These are phyloP conservation scores for Porites australiensis DNA, from an alignment of 64 coral and sea anemone species.

Conservation along the genomic window DNA sequence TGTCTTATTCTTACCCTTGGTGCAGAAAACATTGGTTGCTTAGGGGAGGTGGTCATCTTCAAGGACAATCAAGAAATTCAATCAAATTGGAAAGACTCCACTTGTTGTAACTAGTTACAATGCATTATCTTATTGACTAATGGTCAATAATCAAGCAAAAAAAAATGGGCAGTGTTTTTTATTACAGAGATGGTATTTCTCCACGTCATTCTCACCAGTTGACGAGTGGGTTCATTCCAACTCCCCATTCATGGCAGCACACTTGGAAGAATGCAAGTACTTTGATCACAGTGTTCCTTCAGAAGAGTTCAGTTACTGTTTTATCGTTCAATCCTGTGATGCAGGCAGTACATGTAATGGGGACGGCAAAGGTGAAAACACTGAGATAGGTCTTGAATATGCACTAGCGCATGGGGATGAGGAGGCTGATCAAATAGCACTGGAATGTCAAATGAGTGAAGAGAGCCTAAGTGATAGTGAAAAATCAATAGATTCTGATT, in stretches of 20 bases:
- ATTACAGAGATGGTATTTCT: conserved; percentile 94
- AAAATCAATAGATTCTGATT: conserved; percentile 1
- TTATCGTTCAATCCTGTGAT: not conserved
- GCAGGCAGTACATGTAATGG: not conserved
- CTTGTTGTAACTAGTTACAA: no score
- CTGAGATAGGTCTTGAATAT: conserved; percentile 29
- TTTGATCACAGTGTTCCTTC: conserved; percentile 73
- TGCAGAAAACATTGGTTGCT: no score
- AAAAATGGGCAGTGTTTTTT: not conserved
- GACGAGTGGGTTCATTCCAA: conserved; percentile 83
- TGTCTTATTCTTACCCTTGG: no score
- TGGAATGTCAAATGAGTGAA: conserved; percentile 29
- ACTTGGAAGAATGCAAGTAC: conserved; percentile 86
- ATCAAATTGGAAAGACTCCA: no score
- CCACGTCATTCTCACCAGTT: conserved; percentile 76
- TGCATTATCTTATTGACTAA: no score
- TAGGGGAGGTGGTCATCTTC: no score
- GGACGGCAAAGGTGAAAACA: not conserved
- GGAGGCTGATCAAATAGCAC: not conserved
- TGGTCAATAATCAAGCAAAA: no score
- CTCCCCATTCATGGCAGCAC: conserved; percentile 86
- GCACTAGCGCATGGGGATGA: not conserved
- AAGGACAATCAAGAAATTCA: no score
- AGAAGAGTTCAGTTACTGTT: conserved; percentile 75
- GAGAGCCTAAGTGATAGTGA: not conserved